These are phyloP conservation scores for Podarcis lilfordi DNA, from an alignment of 2,797 vertebrate species.

Conservation along the genomic window DNA sequence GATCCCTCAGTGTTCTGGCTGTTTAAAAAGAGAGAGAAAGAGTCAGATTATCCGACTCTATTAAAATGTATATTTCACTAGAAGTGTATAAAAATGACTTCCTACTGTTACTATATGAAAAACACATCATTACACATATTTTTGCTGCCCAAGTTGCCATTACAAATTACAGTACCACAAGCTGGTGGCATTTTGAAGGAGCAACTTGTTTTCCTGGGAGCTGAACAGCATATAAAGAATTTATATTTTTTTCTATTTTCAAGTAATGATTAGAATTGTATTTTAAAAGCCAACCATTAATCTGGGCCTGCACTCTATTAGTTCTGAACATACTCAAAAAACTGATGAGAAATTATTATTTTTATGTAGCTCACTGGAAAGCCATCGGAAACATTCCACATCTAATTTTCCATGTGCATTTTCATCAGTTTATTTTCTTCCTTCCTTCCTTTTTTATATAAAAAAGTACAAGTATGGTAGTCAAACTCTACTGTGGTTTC, in stretches of 20 bases:
- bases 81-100: constrained; percentile 50
- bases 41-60: constrained; percentile 63
- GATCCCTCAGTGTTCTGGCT: constrained; percentile 49
- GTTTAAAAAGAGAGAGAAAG: constrained; percentile 33
- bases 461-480: background rate
- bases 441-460: background rate
- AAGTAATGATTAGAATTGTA: background rate
- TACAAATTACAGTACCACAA: constrained; percentile 18
- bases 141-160: constrained; percentile 11
- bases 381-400: background rate
- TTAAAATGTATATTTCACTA: constrained; percentile 63
- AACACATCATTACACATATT: constrained; percentile 24
- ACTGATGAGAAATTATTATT: constrained; percentile 34
- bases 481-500: background rate
- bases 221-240: constrained; percentile 32
- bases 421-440: background rate
- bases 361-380: constrained; percentile 26
- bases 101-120: constrained; percentile 38
- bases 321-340: background rate
- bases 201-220: background rate
- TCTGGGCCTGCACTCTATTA: background rate
- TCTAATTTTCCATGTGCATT: constrained; percentile 1
- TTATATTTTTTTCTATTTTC: constrained; percentile 19
- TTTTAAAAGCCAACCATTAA: constrained; percentile 2
- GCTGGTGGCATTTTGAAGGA: constrained; percentile 27